Conservation (phyloP, 2,113 vertebrate species). For the Anhinga rufa region DNA sequence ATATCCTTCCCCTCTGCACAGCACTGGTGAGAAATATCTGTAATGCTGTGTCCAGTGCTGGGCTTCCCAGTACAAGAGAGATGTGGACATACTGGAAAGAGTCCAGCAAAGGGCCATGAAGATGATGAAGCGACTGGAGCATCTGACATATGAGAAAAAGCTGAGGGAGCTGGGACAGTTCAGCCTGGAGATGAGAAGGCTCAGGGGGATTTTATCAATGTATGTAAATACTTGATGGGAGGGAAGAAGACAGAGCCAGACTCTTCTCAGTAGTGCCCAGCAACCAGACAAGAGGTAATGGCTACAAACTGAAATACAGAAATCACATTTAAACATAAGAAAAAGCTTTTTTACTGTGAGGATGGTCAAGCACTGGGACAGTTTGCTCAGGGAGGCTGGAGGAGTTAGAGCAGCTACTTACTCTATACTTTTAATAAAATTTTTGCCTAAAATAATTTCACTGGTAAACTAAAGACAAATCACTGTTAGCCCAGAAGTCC, state of each 20-base stretch:
- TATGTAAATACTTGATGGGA: background rate
- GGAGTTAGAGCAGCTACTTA: background rate
- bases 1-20: background rate
- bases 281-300: background rate
- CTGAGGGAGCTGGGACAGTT: background rate
- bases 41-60: background rate
- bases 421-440: background rate
- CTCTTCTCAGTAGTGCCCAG: background rate
- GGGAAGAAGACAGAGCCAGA: background rate
- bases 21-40: background rate
- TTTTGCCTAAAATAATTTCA: background rate
- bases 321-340: background rate
- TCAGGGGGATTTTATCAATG: background rate
- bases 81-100: background rate
- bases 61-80: background rate
- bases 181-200: background rate
- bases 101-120: background rate
- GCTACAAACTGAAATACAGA: background rate
- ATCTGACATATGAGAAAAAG: background rate
- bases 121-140: background rate
- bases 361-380: background rate
- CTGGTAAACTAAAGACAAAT: background rate
- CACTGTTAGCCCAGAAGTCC: background rate
- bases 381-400: background rate
- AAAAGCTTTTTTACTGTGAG: background rate